Percentiles rank a stretch among this genome's conserved stretches.
These are phyloP conservation scores for Phalacrocorax carbo DNA, from an alignment of 2,113 vertebrate genomes.

Conservation along the genomic window DNA sequence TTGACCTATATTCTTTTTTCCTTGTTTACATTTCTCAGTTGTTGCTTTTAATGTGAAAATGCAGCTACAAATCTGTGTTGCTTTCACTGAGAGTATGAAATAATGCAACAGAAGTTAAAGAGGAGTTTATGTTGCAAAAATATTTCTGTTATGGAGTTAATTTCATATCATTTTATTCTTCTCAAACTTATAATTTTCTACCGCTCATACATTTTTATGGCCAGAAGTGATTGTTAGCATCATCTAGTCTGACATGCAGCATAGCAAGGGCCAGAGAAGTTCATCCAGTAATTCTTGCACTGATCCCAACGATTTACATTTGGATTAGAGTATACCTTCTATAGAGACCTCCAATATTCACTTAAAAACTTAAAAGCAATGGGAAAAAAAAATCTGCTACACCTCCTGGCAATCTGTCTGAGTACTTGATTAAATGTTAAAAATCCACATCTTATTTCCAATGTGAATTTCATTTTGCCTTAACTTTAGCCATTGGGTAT, in stretches of 20 bases:
- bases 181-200: slow-evolving; percentile 64
- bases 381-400: not conserved
- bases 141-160: slow-evolving; percentile 60
- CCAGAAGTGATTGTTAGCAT: slow-evolving; percentile 59
- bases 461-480: not conserved
- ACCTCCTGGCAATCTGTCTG: not conserved
- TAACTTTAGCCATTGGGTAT: not conserved
- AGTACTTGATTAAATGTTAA: slow-evolving; percentile 24
- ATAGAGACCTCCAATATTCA: slow-evolving; percentile 11
- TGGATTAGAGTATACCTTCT: slow-evolving; percentile 26
- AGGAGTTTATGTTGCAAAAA: slow-evolving; percentile 39
- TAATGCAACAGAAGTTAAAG: slow-evolving; percentile 26
- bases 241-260: slow-evolving; percentile 49
- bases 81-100: slow-evolving; percentile 6
- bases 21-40: not conserved
- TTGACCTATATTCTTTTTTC: not conserved
- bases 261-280: slow-evolving; percentile 63
- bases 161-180: slow-evolving; percentile 60
- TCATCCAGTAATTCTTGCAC: slow-evolving; percentile 62
- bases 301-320: slow-evolving; percentile 63
- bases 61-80: not conserved
- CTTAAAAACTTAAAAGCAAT: slow-evolving; percentile 52
- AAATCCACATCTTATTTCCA: not conserved
- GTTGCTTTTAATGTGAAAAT: not conserved
- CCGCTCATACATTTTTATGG: slow-evolving; percentile 51